Evolutionary conservation across 2,113 vertebrate species (phyloP).

Genomic region (Gallinago paraguaiae): DNA sequence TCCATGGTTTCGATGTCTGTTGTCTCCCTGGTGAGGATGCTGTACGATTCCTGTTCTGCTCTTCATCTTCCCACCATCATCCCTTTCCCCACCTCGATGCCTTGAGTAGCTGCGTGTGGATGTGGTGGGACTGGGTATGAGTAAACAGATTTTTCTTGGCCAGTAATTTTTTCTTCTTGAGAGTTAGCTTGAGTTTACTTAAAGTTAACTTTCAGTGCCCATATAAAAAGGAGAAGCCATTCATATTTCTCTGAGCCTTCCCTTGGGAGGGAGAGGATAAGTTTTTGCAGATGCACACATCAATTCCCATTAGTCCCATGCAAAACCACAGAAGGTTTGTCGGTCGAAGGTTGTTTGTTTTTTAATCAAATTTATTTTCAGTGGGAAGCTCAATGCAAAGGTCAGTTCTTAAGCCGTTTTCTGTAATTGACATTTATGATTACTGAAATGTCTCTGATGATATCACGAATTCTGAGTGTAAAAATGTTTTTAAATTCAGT

Average conservation of each 20-base stretch:
- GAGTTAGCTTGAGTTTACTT: neutral
- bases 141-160: neutral
- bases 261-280: neutral
- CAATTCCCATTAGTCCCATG: neutral
- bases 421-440: conserved; percentile 36
- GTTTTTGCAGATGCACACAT: neutral
- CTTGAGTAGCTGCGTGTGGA: neutral
- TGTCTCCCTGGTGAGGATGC: neutral
- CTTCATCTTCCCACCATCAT: neutral
- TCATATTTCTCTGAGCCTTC: neutral
- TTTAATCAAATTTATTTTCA: neutral
- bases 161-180: neutral
- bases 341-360: neutral
- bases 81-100: neutral
- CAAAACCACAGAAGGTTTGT: neutral
- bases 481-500: neutral
- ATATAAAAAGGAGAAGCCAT: neutral
- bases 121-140: neutral
- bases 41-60: neutral
- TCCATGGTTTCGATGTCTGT: fast-evolving
- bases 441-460: neutral
- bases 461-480: neutral
- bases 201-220: neutral
- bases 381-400: conserved; percentile 18
- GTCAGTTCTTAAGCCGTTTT: conserved; percentile 2